A percentile compares a stretch with the other conserved stretches of the same genome.
These are phyloP conservation scores for Bovichtus variegatus DNA, from an alignment of 2,797 vertebrate species.

Conservation along the genomic window DNA sequence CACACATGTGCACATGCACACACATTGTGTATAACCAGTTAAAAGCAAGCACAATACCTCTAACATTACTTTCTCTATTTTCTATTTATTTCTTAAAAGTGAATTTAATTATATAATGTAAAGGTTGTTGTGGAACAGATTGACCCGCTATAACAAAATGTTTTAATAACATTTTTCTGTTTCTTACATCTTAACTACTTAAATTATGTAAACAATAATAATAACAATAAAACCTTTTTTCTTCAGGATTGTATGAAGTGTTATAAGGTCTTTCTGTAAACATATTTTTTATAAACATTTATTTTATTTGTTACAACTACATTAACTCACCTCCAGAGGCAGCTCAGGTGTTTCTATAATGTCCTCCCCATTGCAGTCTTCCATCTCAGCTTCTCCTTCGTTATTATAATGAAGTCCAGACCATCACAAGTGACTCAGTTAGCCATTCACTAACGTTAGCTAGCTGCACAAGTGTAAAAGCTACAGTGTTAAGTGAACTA, in stretches of 20 bases:
- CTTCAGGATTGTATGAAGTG: not conserved
- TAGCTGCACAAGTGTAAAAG: not conserved
- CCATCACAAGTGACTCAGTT: slow-evolving; percentile 16
- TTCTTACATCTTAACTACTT: too few species aligned
- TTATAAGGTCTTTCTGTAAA: not conserved
- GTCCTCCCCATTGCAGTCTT: slow-evolving; percentile 48
- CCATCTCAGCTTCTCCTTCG: slow-evolving; percentile 54
- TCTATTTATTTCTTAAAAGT: too few species aligned
- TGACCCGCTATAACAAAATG: too few species aligned
- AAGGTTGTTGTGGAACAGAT: too few species aligned
- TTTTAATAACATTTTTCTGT: not conserved
- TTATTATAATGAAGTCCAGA: not conserved
- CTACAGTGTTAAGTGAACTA: not conserved
- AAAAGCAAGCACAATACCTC: too few species aligned
- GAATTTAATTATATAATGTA: too few species aligned
- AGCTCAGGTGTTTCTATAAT: slow-evolving; percentile 69
- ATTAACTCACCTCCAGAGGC: slow-evolving; percentile 82
- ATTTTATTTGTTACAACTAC: too few species aligned
- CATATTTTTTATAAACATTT: too few species aligned
- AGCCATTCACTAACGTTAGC: not conserved
- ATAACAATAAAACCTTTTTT: not conserved
- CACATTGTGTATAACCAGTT: too few species aligned
- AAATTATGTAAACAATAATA: not conserved
- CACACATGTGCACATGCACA: too few species aligned
- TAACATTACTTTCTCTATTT: too few species aligned